These are phyloP conservation scores for Deladenus siricidicola DNA, from an alignment of 2,888 invertebrate genomes.

Conservation along the genomic window DNA sequence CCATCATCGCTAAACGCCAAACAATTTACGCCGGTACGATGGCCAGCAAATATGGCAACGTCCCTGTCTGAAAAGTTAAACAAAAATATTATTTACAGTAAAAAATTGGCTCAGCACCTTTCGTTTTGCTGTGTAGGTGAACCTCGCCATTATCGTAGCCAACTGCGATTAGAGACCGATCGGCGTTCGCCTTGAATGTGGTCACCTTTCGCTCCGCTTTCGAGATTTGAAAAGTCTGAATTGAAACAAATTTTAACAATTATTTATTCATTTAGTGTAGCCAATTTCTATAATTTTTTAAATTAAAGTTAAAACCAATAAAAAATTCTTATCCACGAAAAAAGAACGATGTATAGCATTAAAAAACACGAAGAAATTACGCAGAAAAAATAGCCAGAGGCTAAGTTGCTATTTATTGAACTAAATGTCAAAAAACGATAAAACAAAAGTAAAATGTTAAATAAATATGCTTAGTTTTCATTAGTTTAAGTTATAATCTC, in stretches of 20 bases:
- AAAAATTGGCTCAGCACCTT: too few species aligned
- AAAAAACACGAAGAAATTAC: too few species aligned
- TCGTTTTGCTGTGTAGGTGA: conserved; percentile 53
- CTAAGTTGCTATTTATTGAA: too few species aligned
- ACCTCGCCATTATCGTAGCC: conserved; percentile 76
- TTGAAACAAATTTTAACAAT: neutral
- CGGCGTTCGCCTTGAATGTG: conserved; percentile 68
- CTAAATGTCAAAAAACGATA: too few species aligned
- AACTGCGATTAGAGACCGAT: conserved; percentile 72
- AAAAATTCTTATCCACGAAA: too few species aligned
- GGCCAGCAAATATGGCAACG: conserved; percentile 69
- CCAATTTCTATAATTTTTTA: too few species aligned
- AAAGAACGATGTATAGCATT: too few species aligned
- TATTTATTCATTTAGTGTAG: too few species aligned
- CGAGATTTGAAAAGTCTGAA: conserved; percentile 36
- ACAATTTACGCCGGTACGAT: conserved; percentile 73
- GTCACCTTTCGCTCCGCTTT: conserved; percentile 67
- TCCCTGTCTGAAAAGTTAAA: conserved; percentile 57
- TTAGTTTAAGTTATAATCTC: neutral
- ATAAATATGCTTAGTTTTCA: too few species aligned
- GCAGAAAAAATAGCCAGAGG: too few species aligned
- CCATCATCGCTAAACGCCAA: conserved; percentile 75
- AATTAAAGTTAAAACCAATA: too few species aligned
- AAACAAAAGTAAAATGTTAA: too few species aligned
- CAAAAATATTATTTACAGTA: conserved; percentile 4